Conservation (phyloP, 2,888 invertebrate genomes). For the Aspidiotus destructor region DNA sequence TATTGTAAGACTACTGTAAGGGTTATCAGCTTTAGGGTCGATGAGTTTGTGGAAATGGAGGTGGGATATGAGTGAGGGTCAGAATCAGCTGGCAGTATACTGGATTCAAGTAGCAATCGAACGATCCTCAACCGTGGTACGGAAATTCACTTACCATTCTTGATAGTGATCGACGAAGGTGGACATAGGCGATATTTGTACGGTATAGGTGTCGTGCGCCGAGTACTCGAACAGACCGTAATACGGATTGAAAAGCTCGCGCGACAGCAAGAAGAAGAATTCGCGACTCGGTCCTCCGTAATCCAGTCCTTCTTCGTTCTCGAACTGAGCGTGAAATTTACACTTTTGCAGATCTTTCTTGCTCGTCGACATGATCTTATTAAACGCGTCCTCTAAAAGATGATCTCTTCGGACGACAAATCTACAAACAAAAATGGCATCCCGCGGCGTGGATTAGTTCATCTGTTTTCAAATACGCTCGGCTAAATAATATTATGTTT, state of each 20-base stretch:
- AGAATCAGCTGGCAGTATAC: no score
- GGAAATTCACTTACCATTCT: constrained; percentile 63
- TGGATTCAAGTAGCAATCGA: background rate
- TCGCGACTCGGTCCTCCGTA: constrained; percentile 96
- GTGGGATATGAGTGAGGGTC: no score
- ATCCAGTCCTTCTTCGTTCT: constrained; percentile 92
- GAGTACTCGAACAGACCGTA: constrained; percentile 97
- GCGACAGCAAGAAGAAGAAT: constrained; percentile 93
- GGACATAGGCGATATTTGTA: constrained; percentile 90
- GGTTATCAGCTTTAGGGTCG: no score
- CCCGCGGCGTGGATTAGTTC: background rate
- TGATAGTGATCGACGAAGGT: constrained; percentile 92
- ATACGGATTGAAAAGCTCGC: constrained; percentile 96
- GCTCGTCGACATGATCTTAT: constrained; percentile 90
- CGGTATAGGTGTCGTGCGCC: constrained; percentile 94
- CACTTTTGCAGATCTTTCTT: constrained; percentile 93
- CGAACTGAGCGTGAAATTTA: constrained; percentile 85
- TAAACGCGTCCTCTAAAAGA: constrained; percentile 89
- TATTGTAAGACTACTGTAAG: background rate
- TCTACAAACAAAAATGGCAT: constrained; percentile 45
- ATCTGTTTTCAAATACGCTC: background rate
- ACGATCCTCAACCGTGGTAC: no score
- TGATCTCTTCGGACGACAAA: constrained; percentile 86
- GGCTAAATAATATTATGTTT: no score
- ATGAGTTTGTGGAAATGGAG: no score